Evolutionary conservation across 2,888 invertebrate genomes (phyloP).

Genomic region (Drosophila antonietae): DNA sequence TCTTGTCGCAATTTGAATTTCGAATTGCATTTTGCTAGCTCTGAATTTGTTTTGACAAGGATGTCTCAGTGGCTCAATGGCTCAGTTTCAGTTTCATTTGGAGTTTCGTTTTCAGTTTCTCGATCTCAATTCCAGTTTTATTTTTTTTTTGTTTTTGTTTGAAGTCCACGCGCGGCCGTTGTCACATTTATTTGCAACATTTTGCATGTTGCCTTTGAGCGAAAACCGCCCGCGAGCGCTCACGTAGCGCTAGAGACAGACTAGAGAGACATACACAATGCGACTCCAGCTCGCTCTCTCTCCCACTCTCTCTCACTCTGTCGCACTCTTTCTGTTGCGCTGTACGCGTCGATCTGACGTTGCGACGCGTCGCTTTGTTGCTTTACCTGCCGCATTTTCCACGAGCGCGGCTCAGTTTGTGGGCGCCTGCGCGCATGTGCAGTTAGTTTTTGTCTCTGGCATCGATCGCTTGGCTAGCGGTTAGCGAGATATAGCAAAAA

Average conservation of each 20-base stretch:
- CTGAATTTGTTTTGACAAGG: constrained; percentile 6
- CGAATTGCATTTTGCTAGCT: background rate
- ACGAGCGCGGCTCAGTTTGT: constrained; percentile 69
- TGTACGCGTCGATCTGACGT: constrained; percentile 33
- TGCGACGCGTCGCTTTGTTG: constrained; percentile 37
- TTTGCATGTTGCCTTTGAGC: constrained; percentile 74
- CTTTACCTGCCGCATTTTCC: constrained; percentile 72
- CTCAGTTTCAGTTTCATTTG: constrained; percentile 6
- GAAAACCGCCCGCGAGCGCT: constrained; percentile 62
- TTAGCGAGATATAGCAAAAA: constrained; percentile 28
- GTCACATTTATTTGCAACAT: constrained; percentile 73
- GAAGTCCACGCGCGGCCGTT: constrained; percentile 18
- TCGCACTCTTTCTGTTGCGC: background rate
- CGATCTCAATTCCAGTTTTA: constrained; percentile 8
- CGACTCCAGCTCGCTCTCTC: constrained; percentile 8
- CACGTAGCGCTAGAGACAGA: constrained; percentile 53
- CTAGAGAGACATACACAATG: constrained; percentile 25
- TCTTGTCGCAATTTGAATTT: background rate
- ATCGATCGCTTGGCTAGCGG: constrained; percentile 37
- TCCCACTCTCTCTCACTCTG: constrained; percentile 2
- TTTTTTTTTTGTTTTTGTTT: background rate
- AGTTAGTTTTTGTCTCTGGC: constrained; percentile 63
- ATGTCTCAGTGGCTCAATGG: constrained; percentile 22
- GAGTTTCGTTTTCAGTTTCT: background rate
- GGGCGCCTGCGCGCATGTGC: constrained; percentile 81